Evolutionary conservation across 2,797 vertebrate species (phyloP).

Genomic region (Schizothorax lantsangensis): DNA sequence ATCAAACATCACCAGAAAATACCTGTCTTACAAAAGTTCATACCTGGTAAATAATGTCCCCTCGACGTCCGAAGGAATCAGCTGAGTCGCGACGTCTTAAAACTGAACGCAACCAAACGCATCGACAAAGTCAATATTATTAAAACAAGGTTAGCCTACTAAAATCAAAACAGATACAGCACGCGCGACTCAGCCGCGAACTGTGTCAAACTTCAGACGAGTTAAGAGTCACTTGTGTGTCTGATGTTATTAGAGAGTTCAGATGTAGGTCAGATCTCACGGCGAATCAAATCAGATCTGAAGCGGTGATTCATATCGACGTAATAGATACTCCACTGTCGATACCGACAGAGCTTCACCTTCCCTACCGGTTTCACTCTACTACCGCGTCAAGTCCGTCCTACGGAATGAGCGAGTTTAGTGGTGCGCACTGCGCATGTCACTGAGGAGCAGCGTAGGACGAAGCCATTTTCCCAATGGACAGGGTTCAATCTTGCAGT

Average conservation of each 20-base stretch:
- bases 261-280: background rate
- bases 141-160: background rate
- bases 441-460: background rate
- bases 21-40: background rate
- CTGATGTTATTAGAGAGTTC: background rate
- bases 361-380: conserved; percentile 14
- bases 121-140: background rate
- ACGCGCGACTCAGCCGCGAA: background rate
- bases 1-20: background rate
- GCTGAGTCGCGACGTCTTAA: background rate
- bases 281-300: background rate
- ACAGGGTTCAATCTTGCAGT: background rate
- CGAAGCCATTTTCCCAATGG: conserved; percentile 2
- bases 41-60: conserved; percentile 25
- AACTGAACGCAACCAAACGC: background rate
- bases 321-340: background rate
- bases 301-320: background rate
- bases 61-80: background rate
- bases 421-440: conserved; percentile 31
- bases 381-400: background rate
- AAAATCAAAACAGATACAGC: background rate
- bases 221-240: background rate
- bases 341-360: background rate
- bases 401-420: background rate
- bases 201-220: background rate